These are phyloP conservation scores for Nomada goodeniana DNA, from an alignment of 2,888 invertebrate species.

Conservation along the genomic window DNA sequence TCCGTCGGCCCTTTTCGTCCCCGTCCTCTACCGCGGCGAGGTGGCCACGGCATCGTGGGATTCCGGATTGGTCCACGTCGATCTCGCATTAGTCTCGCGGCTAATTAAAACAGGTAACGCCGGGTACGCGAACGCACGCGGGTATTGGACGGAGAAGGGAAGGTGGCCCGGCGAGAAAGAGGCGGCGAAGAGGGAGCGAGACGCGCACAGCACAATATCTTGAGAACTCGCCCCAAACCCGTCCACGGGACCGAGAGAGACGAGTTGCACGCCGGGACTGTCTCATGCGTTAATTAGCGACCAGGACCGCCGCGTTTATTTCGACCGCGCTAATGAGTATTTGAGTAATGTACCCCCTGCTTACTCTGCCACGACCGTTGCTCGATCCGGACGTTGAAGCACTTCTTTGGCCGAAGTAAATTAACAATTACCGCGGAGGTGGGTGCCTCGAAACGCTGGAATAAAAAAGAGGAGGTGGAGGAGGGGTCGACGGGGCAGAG, in stretches of 20 bases:
- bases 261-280: conserved; percentile 51
- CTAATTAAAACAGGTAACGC: conserved; percentile 78
- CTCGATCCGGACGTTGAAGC: conserved; percentile 60
- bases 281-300: conserved; percentile 80
- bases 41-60: conserved; percentile 53
- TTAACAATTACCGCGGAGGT: conserved; percentile 74
- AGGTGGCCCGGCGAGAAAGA: background rate
- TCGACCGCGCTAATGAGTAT: conserved; percentile 81
- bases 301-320: conserved; percentile 78
- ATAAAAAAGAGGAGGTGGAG: conserved; percentile 21
- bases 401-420: conserved; percentile 73
- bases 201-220: conserved; percentile 75
- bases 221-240: conserved; percentile 70
- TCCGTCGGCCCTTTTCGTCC: conserved; percentile 2
- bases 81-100: conserved; percentile 74
- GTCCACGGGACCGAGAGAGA: conserved; percentile 53
- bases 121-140: conserved; percentile 61
- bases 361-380: conserved; percentile 57
- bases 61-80: conserved; percentile 73
- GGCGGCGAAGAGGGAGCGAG: background rate
- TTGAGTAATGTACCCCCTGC: conserved; percentile 79
- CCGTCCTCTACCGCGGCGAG: conserved; percentile 20
- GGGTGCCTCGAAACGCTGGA: conserved; percentile 38
- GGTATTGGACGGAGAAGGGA: conserved; percentile 7
- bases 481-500: background rate